Evolutionary conservation across 1,140 invertebrate species (phyloP), one percentile per base, ranked within the genome.

Genomic region (Papilio dardanus): DNA sequence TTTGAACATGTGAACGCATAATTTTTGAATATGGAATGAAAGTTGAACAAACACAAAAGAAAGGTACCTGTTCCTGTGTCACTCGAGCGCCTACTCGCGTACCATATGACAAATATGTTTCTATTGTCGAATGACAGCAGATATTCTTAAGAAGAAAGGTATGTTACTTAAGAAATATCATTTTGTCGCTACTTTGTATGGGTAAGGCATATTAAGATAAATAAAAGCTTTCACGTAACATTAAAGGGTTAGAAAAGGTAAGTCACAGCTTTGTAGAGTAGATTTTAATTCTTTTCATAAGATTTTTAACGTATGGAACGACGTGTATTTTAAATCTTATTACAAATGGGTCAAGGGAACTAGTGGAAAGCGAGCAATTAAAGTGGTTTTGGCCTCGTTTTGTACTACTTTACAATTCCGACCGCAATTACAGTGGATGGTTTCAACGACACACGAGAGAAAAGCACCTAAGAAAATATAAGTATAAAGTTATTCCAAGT

Each of bases 11-110:
- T 84, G 84, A 79, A 81, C 79, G 82, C 81, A 87, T 88, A 87
- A 89, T 84, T 89, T 88, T 88, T 83, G 83, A 87, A 89, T 88
- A 87, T 83, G 81, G 80, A 88, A 89, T 86, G 82, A 81, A 86
- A 85, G 76, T 84, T 82, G 81, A 83, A 79, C 80, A 82, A 82
- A 87, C 76, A 86, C 81, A 85, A 86, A 83, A 79, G 69, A 69
- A 71, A 74, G 75, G 75, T 85, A 83, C 84, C 82, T 88, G 86
- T 83, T 84, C 83, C 83, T 82, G 81, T 82, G 81, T 82, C 77
- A 71, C 78, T 76, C 83, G 84, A 89, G 85, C 89, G 88, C 84
- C 79, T 81, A 86, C 82, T 77, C 82, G 82, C 77, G 75, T 80
- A 78, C 74, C 65, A 42, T 84, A 80, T 84, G 86, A 89, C 86